Conservation (phyloP, 2,797 vertebrate genomes). For the Columba guinea region DNA sequence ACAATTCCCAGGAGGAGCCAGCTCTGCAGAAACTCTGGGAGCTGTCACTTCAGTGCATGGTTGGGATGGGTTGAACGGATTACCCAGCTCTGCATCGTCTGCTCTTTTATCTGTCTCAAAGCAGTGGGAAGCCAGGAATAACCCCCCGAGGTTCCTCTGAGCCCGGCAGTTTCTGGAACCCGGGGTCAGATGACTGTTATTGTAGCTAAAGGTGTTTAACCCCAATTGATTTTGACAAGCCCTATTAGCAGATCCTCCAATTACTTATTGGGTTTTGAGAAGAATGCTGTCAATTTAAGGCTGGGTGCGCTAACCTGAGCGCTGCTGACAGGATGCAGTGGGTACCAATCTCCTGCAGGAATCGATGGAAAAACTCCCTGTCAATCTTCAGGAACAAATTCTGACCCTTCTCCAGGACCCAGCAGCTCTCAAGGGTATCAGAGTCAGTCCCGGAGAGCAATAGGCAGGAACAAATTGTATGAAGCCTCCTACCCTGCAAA, state of each 20-base stretch:
- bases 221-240: conserved; percentile 69
- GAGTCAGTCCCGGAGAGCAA: neutral
- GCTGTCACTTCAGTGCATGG: conserved; percentile 60
- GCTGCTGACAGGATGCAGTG: neutral
- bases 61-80: conserved; percentile 43
- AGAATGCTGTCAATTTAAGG: neutral
- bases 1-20: conserved; percentile 62
- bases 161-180: conserved; percentile 20
- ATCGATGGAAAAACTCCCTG: accelerated
- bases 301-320: neutral
- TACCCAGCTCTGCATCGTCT: conserved; percentile 54
- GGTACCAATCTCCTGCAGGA: neutral
- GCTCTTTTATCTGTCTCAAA: conserved; percentile 63
- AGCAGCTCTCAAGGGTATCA: neutral
- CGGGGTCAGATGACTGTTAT: conserved; percentile 47
- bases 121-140: conserved; percentile 46
- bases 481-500: neutral
- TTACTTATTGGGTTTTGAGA: conserved; percentile 43
- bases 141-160: conserved; percentile 47
- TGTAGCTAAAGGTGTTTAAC: conserved; percentile 62
- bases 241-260: conserved; percentile 52
- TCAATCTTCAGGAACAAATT: neutral
- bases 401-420: neutral
- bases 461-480: accelerated
- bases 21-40: conserved; percentile 65